Conservation (phyloP, 2,888 invertebrate species). For the Sinotaia quadrata region DNA sequence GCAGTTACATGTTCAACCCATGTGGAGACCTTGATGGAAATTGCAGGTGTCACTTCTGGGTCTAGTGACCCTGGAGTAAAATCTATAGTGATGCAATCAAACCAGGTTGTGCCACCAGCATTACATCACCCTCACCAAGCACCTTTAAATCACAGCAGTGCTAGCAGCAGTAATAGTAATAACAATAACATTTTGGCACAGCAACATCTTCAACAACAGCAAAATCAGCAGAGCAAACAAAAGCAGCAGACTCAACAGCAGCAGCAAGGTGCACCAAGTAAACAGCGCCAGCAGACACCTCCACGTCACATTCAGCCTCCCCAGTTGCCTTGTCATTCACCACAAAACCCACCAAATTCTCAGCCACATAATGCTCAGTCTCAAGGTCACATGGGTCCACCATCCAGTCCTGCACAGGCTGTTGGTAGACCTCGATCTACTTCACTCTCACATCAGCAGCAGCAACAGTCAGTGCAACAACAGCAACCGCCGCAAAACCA, state of each 20-base stretch:
- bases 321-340: constrained; percentile 2
- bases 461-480: too few species aligned
- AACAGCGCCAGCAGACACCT: constrained; percentile 2
- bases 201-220: not conserved
- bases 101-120: constrained; percentile 5
- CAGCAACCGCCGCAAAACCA: constrained; percentile 20
- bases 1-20: constrained; percentile 24
- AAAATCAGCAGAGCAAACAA: constrained; percentile 10
- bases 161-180: constrained; percentile 1
- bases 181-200: not conserved
- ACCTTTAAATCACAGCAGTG: not conserved
- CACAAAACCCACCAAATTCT: constrained; percentile 3
- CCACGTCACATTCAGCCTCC: constrained; percentile 10
- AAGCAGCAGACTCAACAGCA: constrained; percentile 1
- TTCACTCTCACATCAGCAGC: constrained; percentile 13
- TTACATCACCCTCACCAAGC: constrained; percentile 21
- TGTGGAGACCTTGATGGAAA: constrained; percentile 26
- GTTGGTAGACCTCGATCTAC: constrained; percentile 17
- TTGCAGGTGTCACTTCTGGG: constrained; percentile 9
- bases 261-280: not conserved
- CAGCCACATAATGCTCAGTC: constrained; percentile 35
- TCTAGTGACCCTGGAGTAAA: not conserved
- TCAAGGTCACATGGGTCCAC: constrained; percentile 30
- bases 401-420: constrained; percentile 32
- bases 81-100: constrained; percentile 15